Base-by-base conservation (phyloP, 2,888 invertebrate genomes). In the Sussaba pulchella region DNA sequence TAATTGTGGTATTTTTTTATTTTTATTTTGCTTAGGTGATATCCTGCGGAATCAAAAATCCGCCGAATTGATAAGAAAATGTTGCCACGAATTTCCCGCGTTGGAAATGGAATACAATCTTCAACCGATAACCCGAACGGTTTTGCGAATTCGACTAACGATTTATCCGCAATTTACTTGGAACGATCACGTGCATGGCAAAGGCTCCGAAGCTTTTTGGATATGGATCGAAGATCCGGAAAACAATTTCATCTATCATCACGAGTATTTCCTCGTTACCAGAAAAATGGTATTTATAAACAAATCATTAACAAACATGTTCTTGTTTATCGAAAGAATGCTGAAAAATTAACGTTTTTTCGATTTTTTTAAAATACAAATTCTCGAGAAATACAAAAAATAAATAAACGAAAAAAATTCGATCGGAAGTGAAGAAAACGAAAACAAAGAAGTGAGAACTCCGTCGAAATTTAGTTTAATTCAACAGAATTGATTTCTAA, bases 171-270 rank as follows among this genome's bases (percentile, higher is more conserved):
- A 95, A 47, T 94, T 91, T 86, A 95, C 94, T 80, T 99, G 99
- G 99, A 98, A 97, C 88, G 98, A 98, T 90, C 95, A 94, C 85
- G 94, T 98, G 59, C 98, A 99, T 89, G 98, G 98, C 0, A 96
- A 96, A 91, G 95, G 95, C 0, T 95, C 96, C 0, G 98, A 99
- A 92, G 95, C 97, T 0, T 99, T 98, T 92, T 99, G 98, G 97
- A 95, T 99, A 78, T 99, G 99, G 98, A 97, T 99, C 36, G 99
- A 99, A 92, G 99, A 99, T 93, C 97, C 99, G 0, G 97, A 97
- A 47, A 96, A 95, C 66, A 98, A 99, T 90, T 96, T 96, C 85
- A 99, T 99, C 92, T 98, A 99, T 92, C 99, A 99, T 92, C 97
- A 97, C 71, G 99, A 99, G 91, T 96, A 97, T 88, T 97, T 99